These are phyloP conservation scores for Drosophila mimica DNA, from an alignment of 2,888 invertebrate genomes.

Conservation along the genomic window DNA sequence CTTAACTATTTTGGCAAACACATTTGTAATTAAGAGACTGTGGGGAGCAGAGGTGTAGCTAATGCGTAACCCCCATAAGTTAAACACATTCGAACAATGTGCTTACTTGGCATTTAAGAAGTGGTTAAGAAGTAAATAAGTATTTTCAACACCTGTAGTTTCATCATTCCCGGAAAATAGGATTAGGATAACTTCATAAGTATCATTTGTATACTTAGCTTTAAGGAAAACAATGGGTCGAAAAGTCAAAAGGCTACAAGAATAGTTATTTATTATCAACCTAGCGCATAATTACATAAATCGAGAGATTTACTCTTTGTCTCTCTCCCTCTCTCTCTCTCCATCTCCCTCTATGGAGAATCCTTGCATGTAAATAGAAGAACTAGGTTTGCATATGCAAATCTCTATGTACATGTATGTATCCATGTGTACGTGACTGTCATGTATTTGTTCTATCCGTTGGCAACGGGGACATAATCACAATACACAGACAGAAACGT, in stretches of 20 bases:
- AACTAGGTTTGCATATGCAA: constrained; percentile 23
- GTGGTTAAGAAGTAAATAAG: background rate
- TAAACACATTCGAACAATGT: constrained; percentile 32
- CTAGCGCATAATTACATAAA: background rate
- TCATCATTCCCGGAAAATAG: background rate
- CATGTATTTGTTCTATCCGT: background rate
- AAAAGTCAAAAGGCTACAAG: background rate
- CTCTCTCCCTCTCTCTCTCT: background rate
- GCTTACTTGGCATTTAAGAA: constrained; percentile 11
- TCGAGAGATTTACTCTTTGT: background rate
- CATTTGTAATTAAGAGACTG: constrained; percentile 65
- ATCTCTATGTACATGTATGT: constrained; percentile 5
- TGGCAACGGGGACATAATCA: constrained; percentile 4
- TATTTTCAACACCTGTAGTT: background rate
- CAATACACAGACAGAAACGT: constrained; percentile 8
- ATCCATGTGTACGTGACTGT: constrained; percentile 2
- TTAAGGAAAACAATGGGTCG: background rate
- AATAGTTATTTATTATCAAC: background rate
- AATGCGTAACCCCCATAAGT: constrained; percentile 56
- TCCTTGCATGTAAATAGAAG: background rate
- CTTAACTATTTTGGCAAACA: constrained; percentile 50
- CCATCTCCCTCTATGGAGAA: background rate
- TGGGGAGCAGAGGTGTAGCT: constrained; percentile 55
- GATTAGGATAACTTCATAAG: background rate
- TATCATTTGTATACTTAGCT: background rate